A percentile compares a stretch with the other conserved stretches of the same genome.
phyloP scores from a whole-genome alignment of 2,113 vertebrate species.

The Halcyon malimbica region DNA sequence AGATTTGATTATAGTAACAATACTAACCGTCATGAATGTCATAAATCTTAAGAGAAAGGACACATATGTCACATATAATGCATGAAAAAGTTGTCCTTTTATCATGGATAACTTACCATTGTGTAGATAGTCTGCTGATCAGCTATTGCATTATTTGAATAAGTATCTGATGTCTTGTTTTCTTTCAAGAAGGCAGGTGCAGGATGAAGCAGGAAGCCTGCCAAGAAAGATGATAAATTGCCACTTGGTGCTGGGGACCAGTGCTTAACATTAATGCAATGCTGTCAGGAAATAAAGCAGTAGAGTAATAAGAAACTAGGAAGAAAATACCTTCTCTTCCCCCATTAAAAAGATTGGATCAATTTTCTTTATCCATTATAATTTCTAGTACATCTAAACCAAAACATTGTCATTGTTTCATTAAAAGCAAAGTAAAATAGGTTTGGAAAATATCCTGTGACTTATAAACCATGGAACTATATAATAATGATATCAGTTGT shows the following conservation, averaged over 20 bases:
- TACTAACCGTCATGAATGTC: conserved; percentile 73
- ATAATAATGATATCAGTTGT: neutral
- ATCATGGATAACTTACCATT: conserved; percentile 82
- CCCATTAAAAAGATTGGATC: conserved; percentile 21
- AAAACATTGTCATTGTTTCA: neutral
- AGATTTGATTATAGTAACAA: conserved; percentile 81
- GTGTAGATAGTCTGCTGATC: conserved; percentile 78
- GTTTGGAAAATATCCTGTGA: neutral
- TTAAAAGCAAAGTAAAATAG: neutral
- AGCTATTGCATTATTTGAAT: conserved; percentile 83
- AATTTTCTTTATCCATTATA: neutral
- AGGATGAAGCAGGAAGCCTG: conserved; percentile 84
- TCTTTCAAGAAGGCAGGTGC: conserved; percentile 85
- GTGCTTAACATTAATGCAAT: conserved; percentile 53
- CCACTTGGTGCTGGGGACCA: conserved; percentile 67
- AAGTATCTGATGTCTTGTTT: conserved; percentile 82
- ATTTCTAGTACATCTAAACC: neutral
- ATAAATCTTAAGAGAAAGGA: conserved; percentile 83
- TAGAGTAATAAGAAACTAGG: conserved; percentile 58
- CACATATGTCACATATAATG: conserved; percentile 75
- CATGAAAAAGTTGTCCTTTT: conserved; percentile 80
- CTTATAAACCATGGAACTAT: neutral
- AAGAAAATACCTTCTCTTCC: conserved; percentile 57
- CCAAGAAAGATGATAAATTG: conserved; percentile 85
- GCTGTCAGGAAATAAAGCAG: conserved; percentile 67